phyloP scores from a whole-genome alignment of 1,140 invertebrate genomes.

The Nasonia longicornis region DNA sequence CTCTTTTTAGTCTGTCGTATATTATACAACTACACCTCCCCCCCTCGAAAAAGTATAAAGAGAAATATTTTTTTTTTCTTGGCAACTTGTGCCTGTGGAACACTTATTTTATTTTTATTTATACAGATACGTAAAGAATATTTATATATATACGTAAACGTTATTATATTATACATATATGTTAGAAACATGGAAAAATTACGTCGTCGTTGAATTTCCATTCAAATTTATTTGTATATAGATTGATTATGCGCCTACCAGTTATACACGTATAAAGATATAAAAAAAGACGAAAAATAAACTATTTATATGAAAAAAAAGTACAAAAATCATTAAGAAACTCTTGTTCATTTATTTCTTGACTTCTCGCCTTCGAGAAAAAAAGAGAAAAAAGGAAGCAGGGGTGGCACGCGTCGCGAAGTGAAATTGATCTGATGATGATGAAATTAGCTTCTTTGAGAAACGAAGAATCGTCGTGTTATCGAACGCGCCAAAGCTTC shows the following conservation, averaged over 20 bases:
- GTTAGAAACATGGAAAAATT: constrained; percentile 42
- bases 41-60: constrained; percentile 3
- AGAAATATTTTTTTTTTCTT: constrained; percentile 49
- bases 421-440: background rate
- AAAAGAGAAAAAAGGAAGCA: constrained; percentile 47
- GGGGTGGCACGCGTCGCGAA: constrained; percentile 65
- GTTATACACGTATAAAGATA: constrained; percentile 43
- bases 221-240: constrained; percentile 50
- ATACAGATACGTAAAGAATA: constrained; percentile 45
- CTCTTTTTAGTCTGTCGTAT: constrained; percentile 43
- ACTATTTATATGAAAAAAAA: constrained; percentile 64
- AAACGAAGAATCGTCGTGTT: constrained; percentile 32
- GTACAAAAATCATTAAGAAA: constrained; percentile 48
- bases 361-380: constrained; percentile 23
- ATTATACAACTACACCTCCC: constrained; percentile 19
- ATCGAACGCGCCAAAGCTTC: constrained; percentile 39
- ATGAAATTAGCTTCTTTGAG: constrained; percentile 5
- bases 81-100: constrained; percentile 70
- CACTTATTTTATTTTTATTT: constrained; percentile 57
- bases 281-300: constrained; percentile 56
- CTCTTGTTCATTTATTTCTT: constrained; percentile 49
- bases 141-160: constrained; percentile 49
- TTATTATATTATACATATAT: constrained; percentile 42
- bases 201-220: constrained; percentile 49
- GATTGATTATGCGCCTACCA: constrained; percentile 50